Evolutionary conservation across 2,113 vertebrate genomes (phyloP).

Genomic region (Oophaga pumilio): DNA sequence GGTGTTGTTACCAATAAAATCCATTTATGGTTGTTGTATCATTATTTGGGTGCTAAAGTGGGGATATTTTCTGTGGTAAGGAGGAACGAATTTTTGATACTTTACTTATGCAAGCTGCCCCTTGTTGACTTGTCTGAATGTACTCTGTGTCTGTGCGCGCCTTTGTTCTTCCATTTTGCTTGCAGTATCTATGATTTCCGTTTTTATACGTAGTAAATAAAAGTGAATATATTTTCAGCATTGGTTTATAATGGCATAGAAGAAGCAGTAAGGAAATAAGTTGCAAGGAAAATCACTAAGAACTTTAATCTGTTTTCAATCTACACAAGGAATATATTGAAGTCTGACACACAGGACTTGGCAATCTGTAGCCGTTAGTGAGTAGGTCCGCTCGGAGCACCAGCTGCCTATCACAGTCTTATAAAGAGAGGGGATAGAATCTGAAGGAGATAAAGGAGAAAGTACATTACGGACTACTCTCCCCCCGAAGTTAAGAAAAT

Average conservation of each 20-base stretch:
- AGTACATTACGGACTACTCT: constrained; percentile 49
- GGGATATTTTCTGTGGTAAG: too few species aligned
- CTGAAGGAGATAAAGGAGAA: constrained; percentile 48
- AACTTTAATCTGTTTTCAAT: constrained; percentile 52
- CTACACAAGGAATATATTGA: constrained; percentile 21
- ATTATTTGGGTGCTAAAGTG: too few species aligned
- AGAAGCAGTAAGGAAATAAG: constrained; percentile 45
- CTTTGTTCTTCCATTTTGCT: not conserved
- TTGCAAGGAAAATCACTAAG: constrained; percentile 38
- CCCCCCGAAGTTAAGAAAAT: constrained; percentile 49
- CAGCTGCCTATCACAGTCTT: constrained; percentile 46
- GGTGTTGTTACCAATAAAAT: too few species aligned
- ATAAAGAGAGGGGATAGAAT: not conserved
- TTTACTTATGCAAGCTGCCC: too few species aligned
- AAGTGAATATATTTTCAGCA: constrained; percentile 14
- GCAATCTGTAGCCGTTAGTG: constrained; percentile 38
- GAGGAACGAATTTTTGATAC: too few species aligned
- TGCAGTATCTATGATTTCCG: not conserved
- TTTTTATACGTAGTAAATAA: not conserved
- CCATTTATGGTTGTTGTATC: too few species aligned
- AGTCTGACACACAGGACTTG: constrained; percentile 50
- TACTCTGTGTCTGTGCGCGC: not conserved
- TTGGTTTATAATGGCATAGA: not conserved
- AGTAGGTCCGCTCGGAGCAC: constrained; percentile 36
- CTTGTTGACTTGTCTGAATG: not conserved